These are phyloP conservation scores for Lichenostomus cassidix DNA, from an alignment of 2,113 vertebrate genomes.

Conservation along the genomic window DNA sequence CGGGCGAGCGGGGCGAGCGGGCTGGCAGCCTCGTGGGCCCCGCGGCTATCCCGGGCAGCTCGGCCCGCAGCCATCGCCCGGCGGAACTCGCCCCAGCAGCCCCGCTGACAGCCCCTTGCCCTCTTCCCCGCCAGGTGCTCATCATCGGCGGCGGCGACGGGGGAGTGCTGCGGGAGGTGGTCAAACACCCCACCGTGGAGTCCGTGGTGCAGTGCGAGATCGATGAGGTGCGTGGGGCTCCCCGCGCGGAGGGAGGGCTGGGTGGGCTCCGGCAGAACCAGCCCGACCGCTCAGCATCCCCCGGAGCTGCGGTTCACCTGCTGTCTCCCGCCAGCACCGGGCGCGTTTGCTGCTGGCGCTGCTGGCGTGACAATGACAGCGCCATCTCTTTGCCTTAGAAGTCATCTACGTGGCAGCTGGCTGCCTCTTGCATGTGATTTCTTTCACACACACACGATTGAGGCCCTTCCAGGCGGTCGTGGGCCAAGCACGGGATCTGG, in stretches of 20 bases:
- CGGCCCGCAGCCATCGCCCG: fast-evolving
- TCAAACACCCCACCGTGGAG: conserved; percentile 91
- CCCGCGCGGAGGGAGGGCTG: neutral
- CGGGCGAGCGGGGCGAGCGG: neutral
- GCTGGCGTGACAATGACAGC: conserved; percentile 39
- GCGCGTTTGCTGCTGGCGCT: neutral
- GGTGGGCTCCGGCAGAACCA: neutral
- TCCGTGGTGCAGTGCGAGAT: conserved; percentile 95
- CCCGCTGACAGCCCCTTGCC: neutral
- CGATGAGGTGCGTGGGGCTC: conserved; percentile 83
- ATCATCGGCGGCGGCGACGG: conserved; percentile 97
- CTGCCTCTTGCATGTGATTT: neutral
- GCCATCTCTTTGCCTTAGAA: conserved; percentile 20
- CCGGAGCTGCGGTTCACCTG: conserved; percentile 16
- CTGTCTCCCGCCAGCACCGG: neutral
- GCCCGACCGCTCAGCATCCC: neutral
- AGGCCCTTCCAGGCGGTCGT: neutral
- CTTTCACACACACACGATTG: neutral
- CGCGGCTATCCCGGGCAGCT: neutral
- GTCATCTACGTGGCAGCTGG: conserved; percentile 55
- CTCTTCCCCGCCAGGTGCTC: conserved; percentile 79
- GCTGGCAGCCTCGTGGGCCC: neutral
- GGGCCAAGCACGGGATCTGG: neutral
- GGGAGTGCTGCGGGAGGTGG: conserved; percentile 92
- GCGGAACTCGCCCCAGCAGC: fast-evolving